A percentile compares a stretch with the other conserved stretches of the same genome.
phyloP scores from a whole-genome alignment of 2,797 vertebrate genomes.

The Crenichthys baileyi region DNA sequence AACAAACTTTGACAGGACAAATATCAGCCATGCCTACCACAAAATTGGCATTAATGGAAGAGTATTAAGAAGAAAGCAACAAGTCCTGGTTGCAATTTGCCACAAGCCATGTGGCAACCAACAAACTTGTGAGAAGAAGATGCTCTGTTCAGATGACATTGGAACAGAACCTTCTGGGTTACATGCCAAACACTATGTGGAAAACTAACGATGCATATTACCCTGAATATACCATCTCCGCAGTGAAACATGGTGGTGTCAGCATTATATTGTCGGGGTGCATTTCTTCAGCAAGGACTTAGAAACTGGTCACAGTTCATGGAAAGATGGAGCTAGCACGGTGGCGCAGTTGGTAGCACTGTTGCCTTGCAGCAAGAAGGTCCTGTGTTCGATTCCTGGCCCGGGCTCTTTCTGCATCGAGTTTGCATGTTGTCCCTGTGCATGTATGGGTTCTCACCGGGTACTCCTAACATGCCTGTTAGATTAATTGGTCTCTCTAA shows the following conservation, averaged over 20 bases:
- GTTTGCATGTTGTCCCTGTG: too few relatives aligned
- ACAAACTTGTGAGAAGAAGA: not conserved
- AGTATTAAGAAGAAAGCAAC: not conserved
- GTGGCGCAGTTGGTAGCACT: too few relatives aligned
- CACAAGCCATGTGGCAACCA: not conserved
- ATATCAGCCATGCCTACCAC: not conserved
- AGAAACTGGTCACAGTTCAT: not conserved
- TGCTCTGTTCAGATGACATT: not conserved
- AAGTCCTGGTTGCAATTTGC: too few relatives aligned
- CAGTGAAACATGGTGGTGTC: not conserved
- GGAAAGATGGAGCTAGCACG: not conserved
- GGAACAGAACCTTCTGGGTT: not conserved
- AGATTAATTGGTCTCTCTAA: too few relatives aligned
- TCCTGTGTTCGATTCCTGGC: too few relatives aligned
- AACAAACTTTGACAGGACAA: not conserved
- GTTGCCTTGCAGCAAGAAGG: too few relatives aligned
- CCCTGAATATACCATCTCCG: not conserved
- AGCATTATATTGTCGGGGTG: not conserved
- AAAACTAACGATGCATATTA: not conserved
- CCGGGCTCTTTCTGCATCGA: too few relatives aligned
- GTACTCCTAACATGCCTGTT: too few relatives aligned
- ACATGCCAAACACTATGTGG: not conserved
- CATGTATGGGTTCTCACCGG: too few relatives aligned
- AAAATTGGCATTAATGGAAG: not conserved
- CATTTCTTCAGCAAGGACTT: not conserved